phyloP scores from a whole-genome alignment of 2,888 invertebrate species.

The Pantelozetes paolii region DNA sequence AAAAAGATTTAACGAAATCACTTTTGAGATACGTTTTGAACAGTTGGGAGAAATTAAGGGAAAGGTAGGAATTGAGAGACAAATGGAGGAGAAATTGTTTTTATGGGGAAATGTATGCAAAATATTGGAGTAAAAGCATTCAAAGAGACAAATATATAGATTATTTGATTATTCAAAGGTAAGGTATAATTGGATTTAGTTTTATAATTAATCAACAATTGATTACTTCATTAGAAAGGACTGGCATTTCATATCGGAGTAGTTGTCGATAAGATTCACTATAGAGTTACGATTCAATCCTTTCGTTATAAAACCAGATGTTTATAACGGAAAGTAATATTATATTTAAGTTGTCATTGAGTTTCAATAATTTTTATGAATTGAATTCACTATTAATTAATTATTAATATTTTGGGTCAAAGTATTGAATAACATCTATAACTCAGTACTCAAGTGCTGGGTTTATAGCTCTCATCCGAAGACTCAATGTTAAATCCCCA shows the following conservation, averaged over 20 bases:
- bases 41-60: conserved; percentile 31
- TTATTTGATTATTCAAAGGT: conserved; percentile 13
- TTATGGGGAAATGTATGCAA: conserved; percentile 27
- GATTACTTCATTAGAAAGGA: background rate
- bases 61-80: background rate
- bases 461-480: too few species aligned
- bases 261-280: background rate
- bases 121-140: background rate
- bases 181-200: background rate
- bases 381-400: too few species aligned
- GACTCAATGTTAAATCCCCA: too few species aligned
- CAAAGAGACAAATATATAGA: background rate
- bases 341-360: background rate
- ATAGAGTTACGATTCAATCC: too few species aligned
- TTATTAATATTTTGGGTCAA: too few species aligned
- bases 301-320: too few species aligned
- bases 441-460: conserved; percentile 40
- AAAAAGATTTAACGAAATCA: too few species aligned
- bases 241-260: background rate
- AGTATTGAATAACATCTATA: background rate
- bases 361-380: too few species aligned
- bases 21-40: background rate
- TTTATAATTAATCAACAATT: background rate
- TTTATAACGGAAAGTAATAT: background rate
- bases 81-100: conserved; percentile 4